Base-by-base conservation (phyloP, 2,797 vertebrate species). In the Phrynocephalus vlangalii region DNA sequence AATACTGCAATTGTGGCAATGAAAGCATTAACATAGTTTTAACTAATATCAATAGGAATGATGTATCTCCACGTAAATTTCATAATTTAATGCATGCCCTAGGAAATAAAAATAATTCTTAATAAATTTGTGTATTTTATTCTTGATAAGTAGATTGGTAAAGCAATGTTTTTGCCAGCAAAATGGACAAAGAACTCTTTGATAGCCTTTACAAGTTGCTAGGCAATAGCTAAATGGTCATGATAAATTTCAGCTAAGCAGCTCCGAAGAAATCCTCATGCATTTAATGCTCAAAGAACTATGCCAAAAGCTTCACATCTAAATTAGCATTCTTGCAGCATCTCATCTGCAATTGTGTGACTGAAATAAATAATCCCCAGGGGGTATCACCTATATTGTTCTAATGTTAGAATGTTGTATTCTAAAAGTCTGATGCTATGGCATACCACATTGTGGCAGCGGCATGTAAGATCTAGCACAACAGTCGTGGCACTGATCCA, bases 171-270 rank as follows among this genome's bases (percentile, higher is more conserved):
- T 96, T 96, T 97, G 97, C 97, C 96, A 96, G 94, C 92, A 85
- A 89, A 68, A 75, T 26, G 94, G 93, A 98, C 97, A 98, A 98
- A 98, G 97, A 94, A 94, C 93, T 96, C 97, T 97, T 98, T 98
- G 96, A 98, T 94, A 94, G 95, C 90, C 95, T 94, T 92, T 90
- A 83, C 92, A 90, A 96, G 98, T 98, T 98, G 98, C 98, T 98
- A 98, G 97, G 98, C 95, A 94, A 98, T 97, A 94, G 93, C 96
- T 96, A 96, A 97, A 96, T 96, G 97, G 96, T 96, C 95, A 92
- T 95, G 96, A 97, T 97, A 97, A 98, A 98, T 96, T 97, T 97
- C 96, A 93, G 95, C 95, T 96, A 97, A 97, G 97, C 96, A 96
- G 96, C 94, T 96, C 96, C 94, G 95, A 96, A 97, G 96, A 97